These are phyloP conservation scores for Torymus texanus DNA, from an alignment of 2,888 invertebrate genomes.

Conservation along the genomic window DNA sequence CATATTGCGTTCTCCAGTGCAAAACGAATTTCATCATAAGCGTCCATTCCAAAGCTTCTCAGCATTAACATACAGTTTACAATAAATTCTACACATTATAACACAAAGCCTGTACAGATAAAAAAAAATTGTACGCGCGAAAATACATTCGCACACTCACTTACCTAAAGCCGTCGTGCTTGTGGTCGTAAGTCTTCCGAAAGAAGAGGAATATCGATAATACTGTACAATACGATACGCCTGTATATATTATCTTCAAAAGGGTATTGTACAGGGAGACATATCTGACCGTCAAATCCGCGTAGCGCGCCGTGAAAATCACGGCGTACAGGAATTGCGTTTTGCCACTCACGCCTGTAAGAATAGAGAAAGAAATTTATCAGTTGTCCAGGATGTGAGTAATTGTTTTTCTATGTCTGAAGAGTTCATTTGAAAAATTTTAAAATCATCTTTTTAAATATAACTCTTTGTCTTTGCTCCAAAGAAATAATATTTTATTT, in stretches of 20 bases:
- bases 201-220: slow-evolving; percentile 49
- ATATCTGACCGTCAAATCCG: slow-evolving; percentile 39
- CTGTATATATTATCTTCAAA: slow-evolving; percentile 45
- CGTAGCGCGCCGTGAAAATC: slow-evolving; percentile 45
- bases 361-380: slow-evolving; percentile 11
- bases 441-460: no score
- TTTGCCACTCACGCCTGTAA: slow-evolving; percentile 54
- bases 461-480: no score
- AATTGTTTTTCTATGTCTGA: not conserved
- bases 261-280: slow-evolving; percentile 46
- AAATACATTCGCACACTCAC: no score
- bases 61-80: not conserved
- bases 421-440: no score
- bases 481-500: no score
- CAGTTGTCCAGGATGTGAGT: not conserved
- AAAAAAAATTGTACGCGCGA: not conserved
- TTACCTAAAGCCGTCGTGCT: slow-evolving; percentile 55
- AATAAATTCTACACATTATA: not conserved
- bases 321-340: slow-evolving; percentile 54
- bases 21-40: no score
- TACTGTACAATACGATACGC: slow-evolving; percentile 44
- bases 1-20: no score
- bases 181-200: slow-evolving; percentile 51
- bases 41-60: no score
- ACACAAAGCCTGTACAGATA: not conserved